A percentile compares a stretch with the other conserved stretches of the same genome.
Evolutionary conservation across 2,888 invertebrate genomes (phyloP).

Genomic region (Dione juno): DNA sequence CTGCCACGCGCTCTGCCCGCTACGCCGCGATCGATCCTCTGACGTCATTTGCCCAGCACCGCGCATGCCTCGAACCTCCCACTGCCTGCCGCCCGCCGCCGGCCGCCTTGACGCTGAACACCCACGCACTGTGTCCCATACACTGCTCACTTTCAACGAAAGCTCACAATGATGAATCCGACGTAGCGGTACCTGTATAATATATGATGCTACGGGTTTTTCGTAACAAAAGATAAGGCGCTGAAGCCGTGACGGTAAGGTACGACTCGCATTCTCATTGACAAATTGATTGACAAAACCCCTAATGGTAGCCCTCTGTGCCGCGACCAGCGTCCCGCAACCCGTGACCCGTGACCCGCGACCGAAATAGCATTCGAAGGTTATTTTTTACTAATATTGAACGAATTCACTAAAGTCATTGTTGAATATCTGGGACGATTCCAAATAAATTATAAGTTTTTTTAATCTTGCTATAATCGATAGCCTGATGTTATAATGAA

Average conservation of each 20-base stretch:
- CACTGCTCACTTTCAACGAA: constrained; percentile 48
- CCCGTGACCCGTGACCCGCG: neutral
- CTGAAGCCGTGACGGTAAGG: constrained; percentile 50
- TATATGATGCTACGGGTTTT: neutral
- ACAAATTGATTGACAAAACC: constrained; percentile 71
- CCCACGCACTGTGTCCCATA: constrained; percentile 33
- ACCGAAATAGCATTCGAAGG: constrained; percentile 44
- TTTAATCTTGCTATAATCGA: neutral
- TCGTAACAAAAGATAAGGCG: constrained; percentile 33
- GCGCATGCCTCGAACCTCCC: constrained; percentile 50
- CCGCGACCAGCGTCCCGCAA: too few relatives aligned
- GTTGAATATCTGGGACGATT: neutral
- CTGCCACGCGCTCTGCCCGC: constrained; percentile 50
- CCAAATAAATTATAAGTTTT: neutral
- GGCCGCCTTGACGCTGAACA: constrained; percentile 30
- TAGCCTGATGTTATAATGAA: neutral
- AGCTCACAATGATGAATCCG: neutral
- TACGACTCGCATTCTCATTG: constrained; percentile 63
- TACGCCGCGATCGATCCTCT: constrained; percentile 67
- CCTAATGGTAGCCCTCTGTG: constrained; percentile 44
- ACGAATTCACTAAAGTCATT: neutral
- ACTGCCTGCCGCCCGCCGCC: constrained; percentile 43
- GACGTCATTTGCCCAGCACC: constrained; percentile 72
- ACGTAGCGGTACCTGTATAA: constrained; percentile 23
- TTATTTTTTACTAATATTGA: constrained; percentile 1